These are phyloP conservation scores for Araneus ventricosus DNA, from an alignment of 1,140 invertebrate genomes.

Conservation along the genomic window DNA sequence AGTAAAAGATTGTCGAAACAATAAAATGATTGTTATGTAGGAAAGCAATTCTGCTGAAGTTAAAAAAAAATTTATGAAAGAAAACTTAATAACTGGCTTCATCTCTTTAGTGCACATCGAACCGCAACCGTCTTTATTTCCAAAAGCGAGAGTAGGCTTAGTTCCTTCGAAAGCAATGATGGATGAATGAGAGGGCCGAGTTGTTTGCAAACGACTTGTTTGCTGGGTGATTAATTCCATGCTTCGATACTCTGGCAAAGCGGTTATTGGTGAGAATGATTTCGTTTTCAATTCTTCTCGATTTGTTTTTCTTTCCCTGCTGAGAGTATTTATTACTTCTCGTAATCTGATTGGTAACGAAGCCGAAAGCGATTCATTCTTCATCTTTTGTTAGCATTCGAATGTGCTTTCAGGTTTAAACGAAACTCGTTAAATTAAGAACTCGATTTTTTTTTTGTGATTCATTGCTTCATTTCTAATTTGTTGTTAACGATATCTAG, in stretches of 20 bases:
- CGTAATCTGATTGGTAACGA: not conserved
- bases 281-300: not conserved
- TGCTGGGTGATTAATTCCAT: not conserved
- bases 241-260: not conserved
- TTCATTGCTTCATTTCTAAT: too few relatives aligned
- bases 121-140: too few relatives aligned
- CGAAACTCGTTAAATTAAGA: too few relatives aligned
- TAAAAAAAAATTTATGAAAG: too few relatives aligned
- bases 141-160: not conserved
- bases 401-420: not conserved
- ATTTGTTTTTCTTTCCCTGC: not conserved
- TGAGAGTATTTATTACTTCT: not conserved
- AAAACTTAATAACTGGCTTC: too few relatives aligned
- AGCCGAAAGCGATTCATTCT: not conserved
- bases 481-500: too few relatives aligned
- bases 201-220: not conserved
- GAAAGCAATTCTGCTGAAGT: too few relatives aligned
- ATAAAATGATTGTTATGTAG: too few relatives aligned
- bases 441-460: too few relatives aligned
- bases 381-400: not conserved
- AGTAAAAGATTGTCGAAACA: too few relatives aligned
- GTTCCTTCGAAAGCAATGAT: not conserved
- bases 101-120: not conserved
- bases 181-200: not conserved
- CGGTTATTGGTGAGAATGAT: not conserved